Evolutionary conservation across 2,888 invertebrate species (phyloP).

Genomic region (Allophyes oxyacanthae): DNA sequence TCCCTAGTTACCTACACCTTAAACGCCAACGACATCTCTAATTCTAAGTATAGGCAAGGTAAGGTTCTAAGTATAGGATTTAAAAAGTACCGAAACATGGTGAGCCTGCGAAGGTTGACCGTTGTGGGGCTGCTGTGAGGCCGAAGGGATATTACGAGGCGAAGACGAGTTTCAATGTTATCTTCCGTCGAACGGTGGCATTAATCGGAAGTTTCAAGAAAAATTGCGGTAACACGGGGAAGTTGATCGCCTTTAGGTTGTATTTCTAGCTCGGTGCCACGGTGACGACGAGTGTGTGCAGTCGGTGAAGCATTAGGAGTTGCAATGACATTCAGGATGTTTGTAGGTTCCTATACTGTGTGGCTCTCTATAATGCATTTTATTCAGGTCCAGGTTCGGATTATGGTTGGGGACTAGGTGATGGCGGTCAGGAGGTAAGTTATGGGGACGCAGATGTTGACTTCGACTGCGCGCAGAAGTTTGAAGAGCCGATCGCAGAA

Average conservation of each 20-base stretch:
- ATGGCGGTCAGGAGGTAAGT: conserved; percentile 81
- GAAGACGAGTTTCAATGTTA: conserved; percentile 73
- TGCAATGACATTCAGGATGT: conserved; percentile 73
- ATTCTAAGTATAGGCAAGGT: conserved; percentile 76
- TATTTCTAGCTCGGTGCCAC: conserved; percentile 75
- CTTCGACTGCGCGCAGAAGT: conserved; percentile 83
- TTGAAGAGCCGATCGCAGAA: conserved; percentile 83
- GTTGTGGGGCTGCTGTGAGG: conserved; percentile 84
- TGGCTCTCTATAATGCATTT: conserved; percentile 67
- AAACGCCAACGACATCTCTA: conserved; percentile 71
- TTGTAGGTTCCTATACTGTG: conserved; percentile 75
- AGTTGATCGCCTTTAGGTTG: conserved; percentile 72
- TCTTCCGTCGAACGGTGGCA: conserved; percentile 79
- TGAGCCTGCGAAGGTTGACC: conserved; percentile 83
- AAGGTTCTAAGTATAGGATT: conserved; percentile 87
- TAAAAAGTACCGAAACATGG: conserved; percentile 88
- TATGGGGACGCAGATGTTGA: conserved; percentile 79
- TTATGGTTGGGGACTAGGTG: conserved; percentile 77
- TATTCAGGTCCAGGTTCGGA: conserved; percentile 67
- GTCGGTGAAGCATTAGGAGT: conserved; percentile 79
- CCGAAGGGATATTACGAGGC: conserved; percentile 80
- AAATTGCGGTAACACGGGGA: conserved; percentile 76
- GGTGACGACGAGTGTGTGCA: conserved; percentile 81
- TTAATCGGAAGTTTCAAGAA: conserved; percentile 78
- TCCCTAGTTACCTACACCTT: conserved; percentile 65